phyloP scores from a whole-genome alignment of 2,113 vertebrate species.

The Calcarius ornatus region DNA sequence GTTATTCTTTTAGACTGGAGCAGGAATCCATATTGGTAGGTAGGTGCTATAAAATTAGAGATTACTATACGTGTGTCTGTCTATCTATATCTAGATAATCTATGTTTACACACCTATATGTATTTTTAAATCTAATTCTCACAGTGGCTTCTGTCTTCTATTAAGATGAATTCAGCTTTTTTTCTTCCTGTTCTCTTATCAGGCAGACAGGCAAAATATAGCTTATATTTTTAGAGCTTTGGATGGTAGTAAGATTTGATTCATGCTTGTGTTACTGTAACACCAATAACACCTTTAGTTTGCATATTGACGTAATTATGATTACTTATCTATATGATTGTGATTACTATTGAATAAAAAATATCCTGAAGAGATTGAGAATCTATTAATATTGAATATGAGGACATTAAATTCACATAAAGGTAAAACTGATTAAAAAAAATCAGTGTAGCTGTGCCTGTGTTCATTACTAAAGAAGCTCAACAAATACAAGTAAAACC shows the following conservation, averaged over 20 bases:
- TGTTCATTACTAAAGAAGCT: neutral
- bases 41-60: neutral
- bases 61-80: fast-evolving
- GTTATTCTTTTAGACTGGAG: neutral
- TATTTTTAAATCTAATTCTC: neutral
- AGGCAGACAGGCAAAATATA: neutral
- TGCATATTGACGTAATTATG: neutral
- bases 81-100: too few relatives aligned
- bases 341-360: neutral
- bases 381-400: neutral
- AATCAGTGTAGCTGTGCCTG: neutral
- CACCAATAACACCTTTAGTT: neutral
- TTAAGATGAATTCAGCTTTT: neutral
- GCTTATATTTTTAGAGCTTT: neutral
- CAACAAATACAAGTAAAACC: neutral
- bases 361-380: neutral
- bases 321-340: neutral
- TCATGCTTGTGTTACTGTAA: neutral
- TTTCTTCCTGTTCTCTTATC: neutral
- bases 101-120: too few relatives aligned
- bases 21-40: neutral
- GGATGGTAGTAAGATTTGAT: neutral
- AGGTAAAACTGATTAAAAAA: neutral
- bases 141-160: neutral
- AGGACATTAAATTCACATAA: neutral